Base-by-base conservation (phyloP, 2,888 invertebrate genomes). In the Caenorhabditis parvicauda region DNA sequence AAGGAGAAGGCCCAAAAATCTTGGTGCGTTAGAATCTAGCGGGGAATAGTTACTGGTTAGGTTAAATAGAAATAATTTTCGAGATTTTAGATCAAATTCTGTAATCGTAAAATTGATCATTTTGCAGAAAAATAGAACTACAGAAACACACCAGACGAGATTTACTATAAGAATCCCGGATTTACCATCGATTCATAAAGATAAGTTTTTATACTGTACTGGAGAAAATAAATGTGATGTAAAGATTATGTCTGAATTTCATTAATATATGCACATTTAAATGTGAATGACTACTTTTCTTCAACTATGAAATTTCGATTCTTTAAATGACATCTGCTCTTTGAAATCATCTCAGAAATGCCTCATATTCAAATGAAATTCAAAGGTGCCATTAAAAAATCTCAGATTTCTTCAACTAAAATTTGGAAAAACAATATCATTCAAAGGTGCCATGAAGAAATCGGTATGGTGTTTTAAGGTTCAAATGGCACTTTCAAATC, bases 271-370 rank as follows among this genome's bases (percentile, higher is more conserved):
- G 32, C 48, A 51, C 12, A 64, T 55, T 46, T 57, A 47, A 27
- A 55, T 49, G n/a, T 50, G 35, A 9, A 57, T 57, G 32, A 43
- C 46, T 39, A 44, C 50, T 58, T 55, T 28, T 61, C 81, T 7
- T 83, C 92, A 38, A 83, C 85, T 53, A 91, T 91, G 82, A 96
- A 96, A 83, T 94, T 91, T n/a, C 90, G 90, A 65, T 89, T 88
- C 22, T 58, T 62, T 22, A 59, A 54, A 54, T 59, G n/a, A 27
- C 47, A 42, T 12, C 9, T 32, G n/a, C n/a, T 9, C 9, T 32
- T 32, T 32, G 9, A 12, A 12, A 12, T 9, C 9, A 32, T 9
- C 35, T 32, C 9, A 32, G n/a, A 32, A 32, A 12, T 14, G 35
- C n/a, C n/a, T 9, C n/a, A 12, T 32, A 12, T 32, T 32, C n/a